Percentiles rank a stretch among this genome's conserved stretches.
phyloP scores from a whole-genome alignment of 2,888 invertebrate genomes.

The Rosalia funebris region DNA sequence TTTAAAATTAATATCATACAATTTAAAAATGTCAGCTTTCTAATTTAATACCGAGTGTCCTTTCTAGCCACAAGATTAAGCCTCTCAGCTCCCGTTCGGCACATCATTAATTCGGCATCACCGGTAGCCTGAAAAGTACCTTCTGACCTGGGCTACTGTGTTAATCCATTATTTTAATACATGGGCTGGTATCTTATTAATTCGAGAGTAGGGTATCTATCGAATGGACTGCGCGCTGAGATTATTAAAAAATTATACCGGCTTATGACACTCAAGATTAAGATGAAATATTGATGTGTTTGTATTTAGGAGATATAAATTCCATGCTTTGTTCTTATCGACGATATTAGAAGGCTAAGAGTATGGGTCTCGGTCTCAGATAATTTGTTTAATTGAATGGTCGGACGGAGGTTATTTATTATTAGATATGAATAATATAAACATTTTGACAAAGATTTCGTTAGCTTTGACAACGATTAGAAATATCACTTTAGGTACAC shows the following conservation, averaged over 20 bases:
- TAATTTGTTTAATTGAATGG: conserved; percentile 22
- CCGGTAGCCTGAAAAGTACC: conserved; percentile 21
- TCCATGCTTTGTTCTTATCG: conserved; percentile 21
- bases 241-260: conserved; percentile 36
- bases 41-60: conserved; percentile 23
- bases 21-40: conserved; percentile 30
- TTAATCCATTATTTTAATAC: conserved; percentile 28
- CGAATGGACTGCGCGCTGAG: conserved; percentile 28
- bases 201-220: not conserved
- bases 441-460: conserved; percentile 26
- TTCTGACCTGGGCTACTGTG: conserved; percentile 26
- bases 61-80: conserved; percentile 20
- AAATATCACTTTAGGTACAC: conserved; percentile 27
- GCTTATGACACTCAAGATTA: conserved; percentile 34
- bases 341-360: conserved; percentile 12
- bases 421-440: conserved; percentile 28
- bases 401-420: conserved; percentile 20
- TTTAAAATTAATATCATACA: conserved; percentile 24
- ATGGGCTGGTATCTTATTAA: conserved; percentile 22
- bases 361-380: conserved; percentile 18
- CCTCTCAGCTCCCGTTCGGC: conserved; percentile 20
- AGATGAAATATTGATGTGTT: conserved; percentile 33
- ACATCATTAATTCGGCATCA: conserved; percentile 21
- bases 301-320: conserved; percentile 27
- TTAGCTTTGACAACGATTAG: conserved; percentile 23